Percentiles rank a stretch among this genome's conserved stretches.
Conservation (phyloP, 2,113 vertebrate species). For the Eidolon helvum region DNA sequence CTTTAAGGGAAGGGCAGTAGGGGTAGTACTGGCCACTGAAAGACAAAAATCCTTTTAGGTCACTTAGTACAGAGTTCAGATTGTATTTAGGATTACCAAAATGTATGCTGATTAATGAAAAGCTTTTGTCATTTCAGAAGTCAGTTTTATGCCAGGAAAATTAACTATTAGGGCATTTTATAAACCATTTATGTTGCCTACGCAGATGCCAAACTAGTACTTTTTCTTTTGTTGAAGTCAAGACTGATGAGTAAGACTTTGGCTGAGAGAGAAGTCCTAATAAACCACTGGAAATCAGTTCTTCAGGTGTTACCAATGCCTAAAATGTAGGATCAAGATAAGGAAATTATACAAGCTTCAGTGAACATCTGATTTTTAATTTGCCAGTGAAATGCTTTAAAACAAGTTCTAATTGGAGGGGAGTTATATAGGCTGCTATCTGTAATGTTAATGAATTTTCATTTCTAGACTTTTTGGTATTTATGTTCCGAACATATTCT, state of each 20-base stretch:
- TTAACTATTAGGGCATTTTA: neutral
- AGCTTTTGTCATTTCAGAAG: neutral
- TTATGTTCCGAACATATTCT: neutral
- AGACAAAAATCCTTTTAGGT: neutral
- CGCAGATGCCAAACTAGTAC: neutral
- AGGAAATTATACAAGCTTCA: neutral
- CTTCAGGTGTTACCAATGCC: neutral
- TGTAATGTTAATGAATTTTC: constrained; percentile 14
- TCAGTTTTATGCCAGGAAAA: neutral
- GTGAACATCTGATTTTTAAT: neutral
- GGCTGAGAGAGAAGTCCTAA: neutral
- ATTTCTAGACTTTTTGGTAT: constrained; percentile 22
- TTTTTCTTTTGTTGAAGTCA: neutral
- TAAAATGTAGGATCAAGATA: neutral
- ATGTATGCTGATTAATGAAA: neutral
- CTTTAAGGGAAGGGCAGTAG: neutral
- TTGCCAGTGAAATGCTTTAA: constrained; percentile 1
- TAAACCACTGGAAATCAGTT: constrained; percentile 32
- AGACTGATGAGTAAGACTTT: neutral
- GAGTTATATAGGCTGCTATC: neutral
- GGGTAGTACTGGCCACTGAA: neutral
- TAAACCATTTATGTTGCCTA: neutral
- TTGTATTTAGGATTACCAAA: neutral
- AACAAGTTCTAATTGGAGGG: neutral
- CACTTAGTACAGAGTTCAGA: neutral